Percentiles rank a stretch among this genome's conserved stretches.
phyloP scores from a whole-genome alignment of 2,797 vertebrate species.

The Sarcophilus harrisii region DNA sequence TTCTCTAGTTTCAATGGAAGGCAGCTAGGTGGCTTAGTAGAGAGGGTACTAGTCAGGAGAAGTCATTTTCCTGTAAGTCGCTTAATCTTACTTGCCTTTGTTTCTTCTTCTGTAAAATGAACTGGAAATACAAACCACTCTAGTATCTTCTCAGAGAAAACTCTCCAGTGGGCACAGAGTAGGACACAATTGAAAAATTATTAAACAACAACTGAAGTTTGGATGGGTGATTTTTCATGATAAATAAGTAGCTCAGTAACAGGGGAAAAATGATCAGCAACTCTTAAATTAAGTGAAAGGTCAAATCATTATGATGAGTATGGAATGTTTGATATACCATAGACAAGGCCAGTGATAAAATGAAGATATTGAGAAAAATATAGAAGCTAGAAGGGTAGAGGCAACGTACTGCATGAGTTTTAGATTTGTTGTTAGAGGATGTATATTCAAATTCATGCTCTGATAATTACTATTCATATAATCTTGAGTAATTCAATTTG shows the following conservation, averaged over 20 bases:
- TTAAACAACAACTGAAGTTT: neutral
- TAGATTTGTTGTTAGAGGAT: neutral
- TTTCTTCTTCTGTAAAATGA: neutral
- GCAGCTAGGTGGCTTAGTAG: neutral
- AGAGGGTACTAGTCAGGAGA: neutral
- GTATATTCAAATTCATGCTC: neutral
- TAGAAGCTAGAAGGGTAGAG: neutral
- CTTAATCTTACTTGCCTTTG: neutral
- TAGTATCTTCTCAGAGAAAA: neutral
- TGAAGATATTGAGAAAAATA: neutral
- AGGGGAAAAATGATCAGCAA: neutral
- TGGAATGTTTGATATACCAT: neutral
- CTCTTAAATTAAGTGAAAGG: neutral
- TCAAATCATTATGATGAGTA: neutral
- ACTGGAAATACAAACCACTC: neutral
- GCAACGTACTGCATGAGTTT: neutral
- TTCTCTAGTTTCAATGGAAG: neutral
- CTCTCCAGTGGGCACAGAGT: neutral
- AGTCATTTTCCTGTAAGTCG: neutral
- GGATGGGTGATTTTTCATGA: neutral
- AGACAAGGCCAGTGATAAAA: neutral
- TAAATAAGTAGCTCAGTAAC: slow-evolving; percentile 1
- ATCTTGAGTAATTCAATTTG: neutral
- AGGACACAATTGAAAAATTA: neutral
- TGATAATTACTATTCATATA: neutral